Conservation (phyloP, 2,797 vertebrate species). For the Diglossa cyanea region DNA sequence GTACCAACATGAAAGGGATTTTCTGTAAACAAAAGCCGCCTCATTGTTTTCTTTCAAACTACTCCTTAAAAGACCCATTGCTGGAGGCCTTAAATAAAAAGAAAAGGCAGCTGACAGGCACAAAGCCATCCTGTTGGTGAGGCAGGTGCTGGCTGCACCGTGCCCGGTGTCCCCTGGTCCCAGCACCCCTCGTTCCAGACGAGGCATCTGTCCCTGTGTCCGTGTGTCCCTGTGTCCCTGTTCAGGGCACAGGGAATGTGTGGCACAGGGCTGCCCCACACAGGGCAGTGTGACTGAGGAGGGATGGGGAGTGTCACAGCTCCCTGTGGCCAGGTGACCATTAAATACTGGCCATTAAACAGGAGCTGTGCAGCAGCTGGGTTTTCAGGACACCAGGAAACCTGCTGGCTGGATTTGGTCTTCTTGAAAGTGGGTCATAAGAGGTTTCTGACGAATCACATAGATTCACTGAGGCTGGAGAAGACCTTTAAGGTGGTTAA, state of each 20-base stretch:
- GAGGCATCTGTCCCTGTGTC: too few relatives aligned
- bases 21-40: neutral
- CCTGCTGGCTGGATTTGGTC: neutral
- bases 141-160: neutral
- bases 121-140: neutral
- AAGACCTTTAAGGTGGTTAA: neutral
- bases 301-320: neutral
- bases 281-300: rapidly evolving
- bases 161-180: neutral
- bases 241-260: rapidly evolving
- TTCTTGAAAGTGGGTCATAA: neutral
- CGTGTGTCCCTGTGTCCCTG: too few relatives aligned
- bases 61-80: neutral
- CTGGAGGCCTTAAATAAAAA: neutral
- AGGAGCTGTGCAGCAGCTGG: rapidly evolving
- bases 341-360: rapidly evolving
- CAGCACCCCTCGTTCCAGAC: too few relatives aligned
- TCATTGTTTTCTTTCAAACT: neutral
- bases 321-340: too few relatives aligned
- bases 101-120: neutral
- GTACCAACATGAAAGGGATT: neutral
- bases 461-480: rapidly evolving
- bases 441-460: neutral
- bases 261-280: neutral
- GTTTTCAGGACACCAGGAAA: neutral